A percentile compares a stretch with the other conserved stretches of the same genome.
phyloP scores from a whole-genome alignment of 2,113 vertebrate species.

The Azemiops feae region DNA sequence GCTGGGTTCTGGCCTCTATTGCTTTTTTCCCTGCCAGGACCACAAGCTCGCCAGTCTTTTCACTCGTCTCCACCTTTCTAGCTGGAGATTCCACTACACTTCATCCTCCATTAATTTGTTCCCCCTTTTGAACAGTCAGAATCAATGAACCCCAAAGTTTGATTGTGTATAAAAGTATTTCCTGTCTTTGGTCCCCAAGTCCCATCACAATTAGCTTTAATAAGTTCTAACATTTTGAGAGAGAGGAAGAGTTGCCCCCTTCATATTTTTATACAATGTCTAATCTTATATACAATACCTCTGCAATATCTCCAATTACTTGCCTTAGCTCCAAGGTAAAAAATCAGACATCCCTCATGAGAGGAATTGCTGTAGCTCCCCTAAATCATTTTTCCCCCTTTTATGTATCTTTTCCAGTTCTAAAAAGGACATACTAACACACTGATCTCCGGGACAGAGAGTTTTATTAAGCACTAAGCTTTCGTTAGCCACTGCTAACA shows the following conservation, averaged over 20 bases:
- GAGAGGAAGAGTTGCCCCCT: not conserved
- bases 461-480: too few species aligned
- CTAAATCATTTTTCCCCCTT: not conserved
- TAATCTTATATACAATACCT: not conserved
- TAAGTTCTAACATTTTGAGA: not conserved
- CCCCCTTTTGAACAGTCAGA: not conserved
- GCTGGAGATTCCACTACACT: not conserved
- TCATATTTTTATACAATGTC: not conserved
- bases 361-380: not conserved
- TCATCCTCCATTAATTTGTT: not conserved
- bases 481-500: too few species aligned
- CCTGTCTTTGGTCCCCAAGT: not conserved
- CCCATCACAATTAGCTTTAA: not conserved
- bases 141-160: not conserved
- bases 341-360: not conserved
- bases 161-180: not conserved
- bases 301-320: not conserved
- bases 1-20: not conserved
- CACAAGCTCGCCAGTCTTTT: not conserved
- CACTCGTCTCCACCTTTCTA: not conserved
- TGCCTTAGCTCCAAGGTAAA: not conserved
- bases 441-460: too few species aligned
- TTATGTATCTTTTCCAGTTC: not conserved
- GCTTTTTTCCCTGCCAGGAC: not conserved
- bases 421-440: too few species aligned